phyloP scores from a whole-genome alignment of 2,888 invertebrate genomes.

The Apeira syringaria region DNA sequence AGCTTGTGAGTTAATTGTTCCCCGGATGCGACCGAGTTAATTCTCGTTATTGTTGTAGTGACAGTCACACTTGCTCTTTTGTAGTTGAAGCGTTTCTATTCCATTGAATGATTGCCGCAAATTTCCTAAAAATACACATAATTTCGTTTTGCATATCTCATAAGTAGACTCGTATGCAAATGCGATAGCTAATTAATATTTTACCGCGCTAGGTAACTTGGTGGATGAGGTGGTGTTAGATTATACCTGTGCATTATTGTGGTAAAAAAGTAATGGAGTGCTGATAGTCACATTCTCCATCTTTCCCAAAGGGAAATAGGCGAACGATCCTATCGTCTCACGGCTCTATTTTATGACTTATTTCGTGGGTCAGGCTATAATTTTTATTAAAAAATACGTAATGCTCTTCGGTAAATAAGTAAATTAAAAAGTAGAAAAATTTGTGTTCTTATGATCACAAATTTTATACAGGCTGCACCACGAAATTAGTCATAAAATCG shows the following conservation, averaged over 20 bases:
- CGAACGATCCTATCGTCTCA: too few relatives aligned
- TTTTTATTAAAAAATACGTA: too few relatives aligned
- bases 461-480: too few relatives aligned
- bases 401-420: too few relatives aligned
- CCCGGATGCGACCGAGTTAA: conserved; percentile 31
- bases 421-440: too few relatives aligned
- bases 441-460: too few relatives aligned
- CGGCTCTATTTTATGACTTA: too few relatives aligned
- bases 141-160: not conserved
- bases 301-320: too few relatives aligned
- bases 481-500: conserved; percentile 25
- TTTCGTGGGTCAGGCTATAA: too few relatives aligned
- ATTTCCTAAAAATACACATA: not conserved
- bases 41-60: conserved; percentile 22
- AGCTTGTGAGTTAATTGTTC: conserved; percentile 22
- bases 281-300: conserved; percentile 43
- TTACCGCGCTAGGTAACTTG: conserved; percentile 23
- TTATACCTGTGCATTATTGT: conserved; percentile 53
- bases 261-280: conserved; percentile 50
- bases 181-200: conserved; percentile 32
- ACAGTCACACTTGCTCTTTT: conserved; percentile 22
- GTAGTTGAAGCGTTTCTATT: conserved; percentile 17
- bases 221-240: conserved; percentile 48
- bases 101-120: not conserved
- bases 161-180: not conserved